These are phyloP conservation scores for Clarias batrachus DNA, from an alignment of 2,113 vertebrate species.

Conservation along the genomic window DNA sequence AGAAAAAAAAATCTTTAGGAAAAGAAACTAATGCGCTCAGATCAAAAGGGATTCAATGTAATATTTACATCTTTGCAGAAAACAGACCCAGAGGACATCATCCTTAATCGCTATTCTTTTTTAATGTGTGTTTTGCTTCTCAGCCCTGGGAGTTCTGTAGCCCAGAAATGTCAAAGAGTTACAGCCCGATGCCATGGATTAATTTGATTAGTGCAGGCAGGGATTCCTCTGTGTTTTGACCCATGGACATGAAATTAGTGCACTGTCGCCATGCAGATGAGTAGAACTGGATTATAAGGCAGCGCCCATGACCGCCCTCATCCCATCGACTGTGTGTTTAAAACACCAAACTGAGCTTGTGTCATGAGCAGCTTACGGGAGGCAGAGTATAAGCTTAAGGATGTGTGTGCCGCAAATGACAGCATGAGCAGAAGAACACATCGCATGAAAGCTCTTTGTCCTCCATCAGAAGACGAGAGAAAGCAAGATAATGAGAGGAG, in stretches of 20 bases:
- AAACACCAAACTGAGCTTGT: slow-evolving; percentile 18
- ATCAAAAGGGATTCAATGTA: slow-evolving; percentile 39
- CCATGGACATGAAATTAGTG: slow-evolving; percentile 58
- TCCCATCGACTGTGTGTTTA: slow-evolving; percentile 13
- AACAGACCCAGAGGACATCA: slow-evolving; percentile 65
- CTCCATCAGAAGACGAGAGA: slow-evolving; percentile 34
- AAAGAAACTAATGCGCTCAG: slow-evolving; percentile 27
- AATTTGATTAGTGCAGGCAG: slow-evolving; percentile 69
- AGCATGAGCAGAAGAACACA: slow-evolving; percentile 4
- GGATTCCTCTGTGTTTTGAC: slow-evolving; percentile 58
- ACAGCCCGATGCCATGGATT: slow-evolving; percentile 65
- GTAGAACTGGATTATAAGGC: slow-evolving; percentile 21
- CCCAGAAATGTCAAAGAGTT: slow-evolving; percentile 74
- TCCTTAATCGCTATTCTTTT: slow-evolving; percentile 68
- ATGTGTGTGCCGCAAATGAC: background rate
- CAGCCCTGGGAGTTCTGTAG: slow-evolving; percentile 68
- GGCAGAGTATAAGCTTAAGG: slow-evolving; percentile 3
- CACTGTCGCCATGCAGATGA: slow-evolving; percentile 28
- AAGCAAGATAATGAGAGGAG: slow-evolving; percentile 20
- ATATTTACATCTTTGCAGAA: slow-evolving; percentile 67
- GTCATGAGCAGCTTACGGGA: slow-evolving; percentile 9
- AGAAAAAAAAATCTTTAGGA: background rate
- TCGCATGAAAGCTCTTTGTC: slow-evolving; percentile 15
- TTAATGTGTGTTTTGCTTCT: slow-evolving; percentile 63
- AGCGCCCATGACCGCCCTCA: background rate